Conservation (phyloP, 2,888 invertebrate genomes). For the Melanophora roralis region DNA sequence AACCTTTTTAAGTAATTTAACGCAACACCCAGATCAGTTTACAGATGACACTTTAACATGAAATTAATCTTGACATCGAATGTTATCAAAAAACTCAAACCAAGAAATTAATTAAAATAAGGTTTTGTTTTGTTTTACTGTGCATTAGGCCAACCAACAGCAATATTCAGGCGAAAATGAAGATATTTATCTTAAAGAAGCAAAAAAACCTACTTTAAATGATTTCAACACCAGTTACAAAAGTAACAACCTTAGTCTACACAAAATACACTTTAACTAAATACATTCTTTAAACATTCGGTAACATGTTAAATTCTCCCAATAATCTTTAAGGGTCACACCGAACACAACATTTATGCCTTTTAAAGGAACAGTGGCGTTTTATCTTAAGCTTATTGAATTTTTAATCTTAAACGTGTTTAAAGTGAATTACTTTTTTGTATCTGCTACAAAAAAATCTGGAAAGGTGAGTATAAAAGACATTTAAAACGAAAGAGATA, state of each 20-base stretch:
- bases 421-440: neutral
- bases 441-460: neutral
- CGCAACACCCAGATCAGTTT: conserved; percentile 58
- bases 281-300: neutral
- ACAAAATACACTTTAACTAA: conserved; percentile 18
- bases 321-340: neutral
- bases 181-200: conserved; percentile 52
- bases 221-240: conserved; percentile 29
- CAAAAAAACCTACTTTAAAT: conserved; percentile 33
- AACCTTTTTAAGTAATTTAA: conserved; percentile 49
- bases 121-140: too few relatives aligned
- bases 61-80: conserved; percentile 52
- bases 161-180: neutral
- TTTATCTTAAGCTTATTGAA: conserved; percentile 31
- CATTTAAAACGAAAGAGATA: too few relatives aligned
- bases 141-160: neutral
- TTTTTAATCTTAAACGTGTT: conserved; percentile 31
- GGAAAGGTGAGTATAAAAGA: too few relatives aligned
- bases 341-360: neutral
- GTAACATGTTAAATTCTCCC: neutral
- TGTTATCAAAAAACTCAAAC: conserved; percentile 14
- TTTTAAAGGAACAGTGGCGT: neutral
- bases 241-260: neutral
- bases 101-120: conserved; percentile 55
- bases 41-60: conserved; percentile 33